phyloP scores from a whole-genome alignment of 1,140 invertebrate genomes.

The Littorina saxatilis region DNA sequence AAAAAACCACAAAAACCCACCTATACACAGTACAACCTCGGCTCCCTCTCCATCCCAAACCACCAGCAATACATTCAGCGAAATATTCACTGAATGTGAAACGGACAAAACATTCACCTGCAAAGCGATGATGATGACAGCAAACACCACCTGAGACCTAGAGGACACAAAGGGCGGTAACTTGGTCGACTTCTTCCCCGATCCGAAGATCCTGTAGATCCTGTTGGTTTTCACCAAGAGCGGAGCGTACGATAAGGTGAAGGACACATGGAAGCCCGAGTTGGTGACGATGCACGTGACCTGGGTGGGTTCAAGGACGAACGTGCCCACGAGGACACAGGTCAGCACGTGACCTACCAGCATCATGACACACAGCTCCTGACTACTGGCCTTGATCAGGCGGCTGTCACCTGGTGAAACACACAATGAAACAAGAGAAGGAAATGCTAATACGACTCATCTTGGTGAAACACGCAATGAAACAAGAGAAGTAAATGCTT shows the following conservation, averaged over 20 bases:
- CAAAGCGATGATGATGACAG: conserved; percentile 5
- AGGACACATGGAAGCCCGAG: conserved; percentile 83
- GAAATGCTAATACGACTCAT: no score
- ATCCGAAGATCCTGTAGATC: conserved; percentile 93
- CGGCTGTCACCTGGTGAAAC: conserved; percentile 42
- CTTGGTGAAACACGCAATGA: no score
- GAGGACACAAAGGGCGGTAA: conserved; percentile 34
- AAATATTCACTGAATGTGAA: no score
- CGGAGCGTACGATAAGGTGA: conserved; percentile 85
- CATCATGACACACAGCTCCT: conserved; percentile 62
- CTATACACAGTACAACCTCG: no score
- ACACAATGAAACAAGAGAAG: no score
- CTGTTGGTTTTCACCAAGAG: conserved; percentile 90
- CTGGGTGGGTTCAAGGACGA: conserved; percentile 80
- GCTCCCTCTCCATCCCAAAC: no score
- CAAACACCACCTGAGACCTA: conserved; percentile 33
- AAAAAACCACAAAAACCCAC: no score
- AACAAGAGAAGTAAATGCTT: no score
- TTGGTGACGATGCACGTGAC: conserved; percentile 85
- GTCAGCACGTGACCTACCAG: conserved; percentile 55
- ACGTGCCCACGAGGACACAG: conserved; percentile 49
- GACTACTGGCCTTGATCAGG: conserved; percentile 65
- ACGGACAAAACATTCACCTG: no score
- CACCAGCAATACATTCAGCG: no score
- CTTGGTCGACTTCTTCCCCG: conserved; percentile 76